Base-by-base conservation (phyloP, 2,797 vertebrate species). In the Falco novaeseelandiae region DNA sequence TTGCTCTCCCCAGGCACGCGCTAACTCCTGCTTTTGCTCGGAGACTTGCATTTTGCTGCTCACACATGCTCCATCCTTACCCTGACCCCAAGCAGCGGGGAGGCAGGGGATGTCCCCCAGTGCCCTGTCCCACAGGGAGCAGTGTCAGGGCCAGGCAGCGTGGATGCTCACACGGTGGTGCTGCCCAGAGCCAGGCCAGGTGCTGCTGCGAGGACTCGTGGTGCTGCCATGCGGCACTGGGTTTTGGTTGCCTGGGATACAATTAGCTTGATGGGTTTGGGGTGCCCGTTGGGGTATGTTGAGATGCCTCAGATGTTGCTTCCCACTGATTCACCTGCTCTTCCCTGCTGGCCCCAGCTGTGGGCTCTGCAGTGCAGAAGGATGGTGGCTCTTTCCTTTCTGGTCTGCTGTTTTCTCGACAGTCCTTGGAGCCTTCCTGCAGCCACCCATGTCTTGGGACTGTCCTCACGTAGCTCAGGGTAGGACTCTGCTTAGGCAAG, bases 321-420 rank as follows among this genome's bases (percentile, higher is more conserved):
- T 51, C 66, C 25, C 25, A 29, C 25, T 11, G 20, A 21, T 38
- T 59, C 46, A n/a, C 25, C 36, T 15, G 34, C 42, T 40, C 29
- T 8, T 23, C n/a, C 44, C 54, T 27, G 55, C 66, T 51, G 30
- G 30, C 46, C 36, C 30, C 36, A 29, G 30, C 46, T 4, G 1
- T 11, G 65, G 36, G 30, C 3, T 42, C 36, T 51, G 9, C 36
- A 12, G 2, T 14, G 74, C 32, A 19, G 49, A 44, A 44, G 61
- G 20, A 13, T 11, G 38, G 32, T 1, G 30, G 55, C 21, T 54
- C 38, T 44, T 52, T 20, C 48, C 25, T 72, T 83, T 25, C 21
- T 3, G 20, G 4, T 7, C 13, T 13, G 36, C 80, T 3, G 0
- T 21, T 83, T 62, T 62, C 32, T 62, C 1, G 9, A 57, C 27